Conservation (phyloP, 2,797 vertebrate genomes). For the Dendrocincla fuliginosa region DNA sequence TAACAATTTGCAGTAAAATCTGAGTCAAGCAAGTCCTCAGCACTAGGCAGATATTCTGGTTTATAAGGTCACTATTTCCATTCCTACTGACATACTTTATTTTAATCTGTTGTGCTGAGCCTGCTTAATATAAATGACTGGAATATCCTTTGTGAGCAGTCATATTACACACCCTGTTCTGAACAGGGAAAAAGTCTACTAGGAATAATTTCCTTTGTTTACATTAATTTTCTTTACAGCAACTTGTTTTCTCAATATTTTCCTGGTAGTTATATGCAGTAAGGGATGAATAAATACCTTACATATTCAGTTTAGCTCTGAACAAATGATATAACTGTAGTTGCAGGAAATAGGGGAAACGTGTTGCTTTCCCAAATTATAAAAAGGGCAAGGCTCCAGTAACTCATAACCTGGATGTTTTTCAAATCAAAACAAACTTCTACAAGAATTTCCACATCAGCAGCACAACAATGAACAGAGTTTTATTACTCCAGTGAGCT, state of each 20-base stretch:
- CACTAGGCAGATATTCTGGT: neutral
- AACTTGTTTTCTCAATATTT: neutral
- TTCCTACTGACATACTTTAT: neutral
- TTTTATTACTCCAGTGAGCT: neutral
- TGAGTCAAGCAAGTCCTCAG: neutral
- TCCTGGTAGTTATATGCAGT: neutral
- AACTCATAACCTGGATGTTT: neutral
- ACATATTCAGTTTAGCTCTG: neutral
- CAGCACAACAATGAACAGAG: neutral
- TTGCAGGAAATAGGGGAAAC: neutral
- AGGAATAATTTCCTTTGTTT: neutral
- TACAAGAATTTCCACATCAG: neutral
- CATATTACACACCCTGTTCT: neutral
- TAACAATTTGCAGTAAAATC: neutral
- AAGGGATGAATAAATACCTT: neutral
- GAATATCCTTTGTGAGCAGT: neutral
- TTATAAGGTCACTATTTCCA: neutral
- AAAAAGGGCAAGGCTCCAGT: neutral
- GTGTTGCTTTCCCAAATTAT: neutral
- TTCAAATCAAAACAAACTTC: neutral
- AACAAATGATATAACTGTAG: neutral
- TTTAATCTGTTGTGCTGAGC: neutral
- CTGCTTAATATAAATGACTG: neutral
- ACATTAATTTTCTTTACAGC: neutral
- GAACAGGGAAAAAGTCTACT: neutral